Base-by-base conservation (phyloP, 2,797 vertebrate species). In the Enteromius treurensis region DNA sequence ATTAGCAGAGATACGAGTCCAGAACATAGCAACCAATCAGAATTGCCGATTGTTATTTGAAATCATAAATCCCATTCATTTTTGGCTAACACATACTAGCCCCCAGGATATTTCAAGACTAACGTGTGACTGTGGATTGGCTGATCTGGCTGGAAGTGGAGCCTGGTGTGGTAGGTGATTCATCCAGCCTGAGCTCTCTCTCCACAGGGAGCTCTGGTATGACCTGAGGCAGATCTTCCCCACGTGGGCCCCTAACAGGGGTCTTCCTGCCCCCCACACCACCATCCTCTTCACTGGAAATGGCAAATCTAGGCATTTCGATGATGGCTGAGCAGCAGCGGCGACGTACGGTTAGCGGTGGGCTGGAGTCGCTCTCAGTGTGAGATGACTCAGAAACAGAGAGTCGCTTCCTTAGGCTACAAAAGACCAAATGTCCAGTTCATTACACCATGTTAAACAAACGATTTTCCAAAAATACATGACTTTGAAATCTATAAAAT, bases 311-410 rank as follows among this genome's bases (percentile, higher is more conserved):
- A 0, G 97, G 96, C 94, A 95, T 96, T 86, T 99, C 98, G 0
- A 97, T 95, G 55, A 98, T 95, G 45, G 96, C 97, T 0, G 98
- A 98, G 89, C 97, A 97, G 94, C 97, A 97, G 91, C 96, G 96
- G 0, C 96, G 93, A 0, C 98, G 95, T 26, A 97, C 96, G 0
- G 97, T 97, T 84, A 99, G 93, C 0, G 98, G 98, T 0, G 98
- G 98, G 85, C 97, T 98, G 71, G 97, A 99, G 92, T 99, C 98
- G 2, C 98, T 99, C 93, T 99, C 98, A 0, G 98, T 99, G 94
- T 98, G 97, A 1, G 97, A 99, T 0, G 98, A 99, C 90, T 99
- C 98, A 0, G 98, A 99, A 69, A 97, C 95, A 0, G 98, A 99
- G 76, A 99, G 92, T 34, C 97, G 97, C 90, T 99, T 99, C 77